Conservation (phyloP, 2,797 vertebrate species). For the Crenichthys baileyi region DNA sequence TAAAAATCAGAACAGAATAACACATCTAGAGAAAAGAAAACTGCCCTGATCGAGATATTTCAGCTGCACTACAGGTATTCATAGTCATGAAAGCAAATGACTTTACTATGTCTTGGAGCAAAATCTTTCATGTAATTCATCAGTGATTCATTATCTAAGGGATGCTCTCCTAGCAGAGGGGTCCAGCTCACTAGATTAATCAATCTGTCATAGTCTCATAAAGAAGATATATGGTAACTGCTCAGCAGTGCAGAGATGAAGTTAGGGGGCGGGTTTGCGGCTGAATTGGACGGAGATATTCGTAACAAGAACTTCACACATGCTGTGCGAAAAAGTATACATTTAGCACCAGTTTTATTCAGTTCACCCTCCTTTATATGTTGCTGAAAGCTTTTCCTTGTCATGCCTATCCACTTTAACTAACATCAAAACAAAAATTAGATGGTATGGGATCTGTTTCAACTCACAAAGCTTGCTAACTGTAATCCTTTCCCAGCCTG, state of each 20-base stretch:
- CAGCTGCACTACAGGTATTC: slow-evolving; percentile 28
- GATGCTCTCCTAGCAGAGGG: slow-evolving; percentile 68
- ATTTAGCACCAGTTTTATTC: slow-evolving; percentile 21
- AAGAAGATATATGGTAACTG: slow-evolving; percentile 79
- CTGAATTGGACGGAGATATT: slow-evolving; percentile 44
- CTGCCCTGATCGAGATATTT: slow-evolving; percentile 37
- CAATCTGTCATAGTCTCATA: slow-evolving; percentile 76
- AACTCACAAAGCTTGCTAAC: slow-evolving; percentile 51
- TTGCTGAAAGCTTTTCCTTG: slow-evolving; percentile 19
- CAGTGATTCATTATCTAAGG: slow-evolving; percentile 79
- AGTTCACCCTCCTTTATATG: slow-evolving; percentile 16
- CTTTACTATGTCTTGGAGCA: slow-evolving; percentile 47
- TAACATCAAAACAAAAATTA: slow-evolving; percentile 50
- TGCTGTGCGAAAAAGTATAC: slow-evolving; percentile 19
- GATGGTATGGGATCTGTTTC: slow-evolving; percentile 43
- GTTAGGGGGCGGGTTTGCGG: slow-evolving; percentile 47
- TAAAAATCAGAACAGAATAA: neutral
- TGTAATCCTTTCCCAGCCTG: slow-evolving; percentile 41
- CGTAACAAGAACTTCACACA: slow-evolving; percentile 63
- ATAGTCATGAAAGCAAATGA: slow-evolving; percentile 48
- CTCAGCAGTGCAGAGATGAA: slow-evolving; percentile 57
- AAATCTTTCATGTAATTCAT: slow-evolving; percentile 76
- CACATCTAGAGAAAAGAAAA: slow-evolving; percentile 5
- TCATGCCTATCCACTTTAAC: slow-evolving; percentile 22
- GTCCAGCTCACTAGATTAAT: slow-evolving; percentile 79